Percentiles rank a stretch among this genome's conserved stretches.
phyloP scores from a whole-genome alignment of 2,888 invertebrate species.

The Augochlorella aurata region DNA sequence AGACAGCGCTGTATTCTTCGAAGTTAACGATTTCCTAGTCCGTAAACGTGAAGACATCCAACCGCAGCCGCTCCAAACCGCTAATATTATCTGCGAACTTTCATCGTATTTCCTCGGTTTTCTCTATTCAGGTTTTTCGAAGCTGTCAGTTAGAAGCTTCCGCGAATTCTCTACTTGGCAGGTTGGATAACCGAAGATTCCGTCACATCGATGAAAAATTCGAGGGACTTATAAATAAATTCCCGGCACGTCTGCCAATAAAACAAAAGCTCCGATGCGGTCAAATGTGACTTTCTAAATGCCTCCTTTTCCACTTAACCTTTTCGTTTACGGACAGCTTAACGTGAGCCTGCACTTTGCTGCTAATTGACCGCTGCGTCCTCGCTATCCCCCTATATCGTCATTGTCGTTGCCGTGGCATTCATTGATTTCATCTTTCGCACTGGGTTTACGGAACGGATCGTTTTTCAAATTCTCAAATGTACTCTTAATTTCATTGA shows the following conservation, averaged over 20 bases:
- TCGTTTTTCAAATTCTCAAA: no score
- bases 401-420: no score
- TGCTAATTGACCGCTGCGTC: no score
- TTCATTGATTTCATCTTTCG: background rate
- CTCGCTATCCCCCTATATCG: no score
- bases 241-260: background rate
- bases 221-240: background rate
- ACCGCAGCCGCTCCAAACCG: conserved; percentile 3
- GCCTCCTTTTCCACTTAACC: background rate
- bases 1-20: background rate
- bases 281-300: background rate
- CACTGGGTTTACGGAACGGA: no score
- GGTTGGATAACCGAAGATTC: conserved; percentile 1
- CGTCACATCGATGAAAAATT: background rate
- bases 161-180: background rate
- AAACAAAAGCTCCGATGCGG: background rate
- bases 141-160: background rate
- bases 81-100: conserved; percentile 13
- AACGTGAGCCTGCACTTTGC: no score
- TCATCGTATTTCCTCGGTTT: background rate
- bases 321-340: background rate
- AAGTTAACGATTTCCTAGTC: conserved; percentile 15
- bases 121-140: background rate
- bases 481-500: no score
- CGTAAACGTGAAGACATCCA: background rate